Evolutionary conservation across 92 coral and sea anemone genomes (phyloP).

Genomic region (Bergia sp.): DNA sequence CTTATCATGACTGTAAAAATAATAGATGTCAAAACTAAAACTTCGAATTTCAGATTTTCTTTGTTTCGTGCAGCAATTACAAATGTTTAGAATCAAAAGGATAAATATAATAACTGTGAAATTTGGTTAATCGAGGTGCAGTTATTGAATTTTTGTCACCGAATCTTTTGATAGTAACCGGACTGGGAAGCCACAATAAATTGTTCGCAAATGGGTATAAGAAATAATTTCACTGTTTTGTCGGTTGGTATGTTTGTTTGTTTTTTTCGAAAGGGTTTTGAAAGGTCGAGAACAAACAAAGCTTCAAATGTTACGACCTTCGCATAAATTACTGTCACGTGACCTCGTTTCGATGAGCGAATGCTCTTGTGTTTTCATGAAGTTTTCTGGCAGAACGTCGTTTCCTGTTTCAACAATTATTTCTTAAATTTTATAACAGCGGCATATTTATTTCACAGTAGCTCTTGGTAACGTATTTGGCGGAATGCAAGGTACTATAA

Average conservation of each 20-base stretch:
- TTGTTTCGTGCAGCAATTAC: not conserved
- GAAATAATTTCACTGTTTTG: not conserved
- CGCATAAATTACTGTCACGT: constrained; percentile 43
- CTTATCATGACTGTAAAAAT: not conserved
- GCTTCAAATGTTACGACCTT: constrained; percentile 13
- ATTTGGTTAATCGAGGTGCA: no score
- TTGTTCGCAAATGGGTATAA: not conserved
- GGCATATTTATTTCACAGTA: constrained; percentile 6
- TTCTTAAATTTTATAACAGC: constrained; percentile 18
- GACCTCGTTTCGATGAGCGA: constrained; percentile 27
- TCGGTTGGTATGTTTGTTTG: constrained; percentile 26
- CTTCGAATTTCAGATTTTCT: not conserved
- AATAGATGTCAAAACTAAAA: not conserved
- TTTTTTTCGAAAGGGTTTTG: not conserved
- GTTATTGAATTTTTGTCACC: no score
- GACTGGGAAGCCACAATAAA: no score
- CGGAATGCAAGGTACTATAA: not conserved
- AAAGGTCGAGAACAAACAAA: not conserved
- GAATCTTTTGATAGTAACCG: no score
- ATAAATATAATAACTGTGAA: no score
- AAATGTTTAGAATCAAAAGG: no score
- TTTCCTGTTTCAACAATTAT: constrained; percentile 35
- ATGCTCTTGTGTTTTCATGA: constrained; percentile 20
- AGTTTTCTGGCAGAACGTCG: constrained; percentile 13
- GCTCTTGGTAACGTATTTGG: constrained; percentile 26